phyloP scores from a whole-genome alignment of 2,888 invertebrate genomes.

The Vannuccia rotundouncinata region DNA sequence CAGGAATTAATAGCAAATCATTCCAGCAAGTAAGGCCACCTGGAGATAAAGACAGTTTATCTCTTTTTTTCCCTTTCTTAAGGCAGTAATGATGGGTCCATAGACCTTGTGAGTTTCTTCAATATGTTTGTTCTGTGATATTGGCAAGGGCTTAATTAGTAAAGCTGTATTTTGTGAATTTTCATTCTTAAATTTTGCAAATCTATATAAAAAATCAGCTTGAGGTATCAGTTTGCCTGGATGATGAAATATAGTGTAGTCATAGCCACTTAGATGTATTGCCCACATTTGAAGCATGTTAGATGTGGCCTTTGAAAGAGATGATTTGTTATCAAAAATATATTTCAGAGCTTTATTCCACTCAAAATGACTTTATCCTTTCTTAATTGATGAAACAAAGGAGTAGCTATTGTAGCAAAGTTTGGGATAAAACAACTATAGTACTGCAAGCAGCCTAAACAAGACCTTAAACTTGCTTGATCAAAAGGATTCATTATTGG shows the following conservation, averaged over 20 bases:
- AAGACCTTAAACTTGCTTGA: neutral
- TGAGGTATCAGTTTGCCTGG: neutral
- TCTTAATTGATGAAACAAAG: neutral
- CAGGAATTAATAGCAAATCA: neutral
- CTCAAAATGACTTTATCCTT: neutral
- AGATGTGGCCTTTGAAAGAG: neutral
- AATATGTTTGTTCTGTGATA: neutral
- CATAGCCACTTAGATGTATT: neutral
- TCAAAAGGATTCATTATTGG: too few relatives aligned
- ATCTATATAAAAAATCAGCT: neutral
- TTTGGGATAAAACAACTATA: neutral
- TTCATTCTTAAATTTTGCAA: neutral
- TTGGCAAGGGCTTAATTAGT: neutral
- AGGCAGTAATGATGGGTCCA: neutral
- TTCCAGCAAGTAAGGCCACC: neutral
- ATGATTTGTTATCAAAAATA: neutral
- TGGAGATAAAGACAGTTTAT: neutral
- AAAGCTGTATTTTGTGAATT: neutral
- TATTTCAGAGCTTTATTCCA: neutral
- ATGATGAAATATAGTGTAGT: neutral
- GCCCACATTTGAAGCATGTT: constrained; percentile 11
- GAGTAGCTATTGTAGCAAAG: neutral
- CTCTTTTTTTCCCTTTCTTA: neutral
- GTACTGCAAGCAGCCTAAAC: neutral
- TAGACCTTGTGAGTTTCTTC: neutral